Evolutionary conservation across 2,113 vertebrate genomes (phyloP), one percentile per base, ranked within the genome.

Genomic region (Oncorhynchus keta): DNA sequence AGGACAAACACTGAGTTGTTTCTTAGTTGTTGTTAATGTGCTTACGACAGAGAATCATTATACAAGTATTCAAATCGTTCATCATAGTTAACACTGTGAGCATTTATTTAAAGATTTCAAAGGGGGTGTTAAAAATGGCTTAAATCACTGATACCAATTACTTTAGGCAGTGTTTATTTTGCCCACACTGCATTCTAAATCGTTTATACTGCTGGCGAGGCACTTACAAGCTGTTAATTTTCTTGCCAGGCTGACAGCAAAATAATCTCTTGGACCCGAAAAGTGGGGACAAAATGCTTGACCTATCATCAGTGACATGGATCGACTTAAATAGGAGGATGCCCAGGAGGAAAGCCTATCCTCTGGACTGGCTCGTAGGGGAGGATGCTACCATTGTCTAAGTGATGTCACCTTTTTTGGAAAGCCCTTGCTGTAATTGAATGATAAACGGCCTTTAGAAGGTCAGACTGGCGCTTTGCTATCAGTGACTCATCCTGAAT

Each of bases 1-100:
- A 5, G 59, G 70, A 72, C 26, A 62, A 79, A 73, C n/a, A 70
- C 24, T 14, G 24, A 49, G 65, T 78, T 20, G 55, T 73, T 68
- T 73, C 30, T 32, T 51, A 69, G 20, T 39, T 32, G 11, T 18
- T 16, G 55, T 24, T 78, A 74, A 76, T 76, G 24, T 5, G 71
- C 55, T 64, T 22, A 55, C 9, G 2, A 72, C 59, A 66, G 39
- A 62, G 35, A 68, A 26, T 32, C 59, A 65, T 71, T 78, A 39
- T 66, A 22, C 64, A 49, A 59, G 26, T n/a, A 79, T 51, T 76
- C 20, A 30, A 73, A 73, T 79, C 61, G 80, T 86, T 84, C 76
- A 59, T 83, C 72, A 73, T 16, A 61, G 61, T 85, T 75, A 65
- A 32, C 48, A 32, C 0, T 11, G 62, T 66, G 32, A 51, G 55